Evolutionary conservation across 2,113 vertebrate species (phyloP).

Genomic region (Sitta europaea): DNA sequence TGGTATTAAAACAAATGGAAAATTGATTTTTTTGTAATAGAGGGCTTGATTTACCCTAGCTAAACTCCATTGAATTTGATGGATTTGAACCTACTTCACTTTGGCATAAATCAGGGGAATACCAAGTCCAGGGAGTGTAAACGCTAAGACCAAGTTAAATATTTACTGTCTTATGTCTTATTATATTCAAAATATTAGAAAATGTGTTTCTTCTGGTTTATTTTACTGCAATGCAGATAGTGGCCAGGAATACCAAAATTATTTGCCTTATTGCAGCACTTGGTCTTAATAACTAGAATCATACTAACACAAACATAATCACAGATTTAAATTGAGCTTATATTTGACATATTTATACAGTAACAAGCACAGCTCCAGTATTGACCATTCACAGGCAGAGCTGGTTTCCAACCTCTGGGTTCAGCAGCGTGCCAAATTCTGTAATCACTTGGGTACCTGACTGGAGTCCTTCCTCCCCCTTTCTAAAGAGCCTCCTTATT

Average conservation of each 20-base stretch:
- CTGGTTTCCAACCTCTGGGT: neutral
- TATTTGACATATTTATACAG: slow-evolving; percentile 15
- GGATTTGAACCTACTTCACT: neutral
- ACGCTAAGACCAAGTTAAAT: slow-evolving; percentile 14
- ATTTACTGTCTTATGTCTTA: slow-evolving; percentile 13
- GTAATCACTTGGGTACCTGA: neutral
- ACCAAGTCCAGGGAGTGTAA: slow-evolving; percentile 4
- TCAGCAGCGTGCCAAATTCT: neutral
- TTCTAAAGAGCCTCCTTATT: neutral
- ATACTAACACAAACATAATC: slow-evolving; percentile 24
- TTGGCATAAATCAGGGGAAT: neutral
- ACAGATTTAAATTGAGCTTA: slow-evolving; percentile 14
- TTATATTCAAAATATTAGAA: slow-evolving; percentile 1
- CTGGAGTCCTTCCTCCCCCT: neutral
- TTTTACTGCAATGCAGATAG: neutral
- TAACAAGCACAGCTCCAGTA: neutral
- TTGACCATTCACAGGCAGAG: neutral
- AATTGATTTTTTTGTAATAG: slow-evolving; percentile 54
- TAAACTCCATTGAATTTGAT: neutral
- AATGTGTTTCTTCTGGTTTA: slow-evolving; percentile 18
- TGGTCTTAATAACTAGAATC: slow-evolving; percentile 29
- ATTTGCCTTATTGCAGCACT: neutral
- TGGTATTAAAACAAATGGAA: slow-evolving; percentile 49
- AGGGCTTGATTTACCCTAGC: neutral
- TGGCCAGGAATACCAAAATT: neutral